A percentile compares a stretch with the other conserved stretches of the same genome.
phyloP scores from a whole-genome alignment of 2,113 vertebrate genomes.

The Serilophus lunatus region DNA sequence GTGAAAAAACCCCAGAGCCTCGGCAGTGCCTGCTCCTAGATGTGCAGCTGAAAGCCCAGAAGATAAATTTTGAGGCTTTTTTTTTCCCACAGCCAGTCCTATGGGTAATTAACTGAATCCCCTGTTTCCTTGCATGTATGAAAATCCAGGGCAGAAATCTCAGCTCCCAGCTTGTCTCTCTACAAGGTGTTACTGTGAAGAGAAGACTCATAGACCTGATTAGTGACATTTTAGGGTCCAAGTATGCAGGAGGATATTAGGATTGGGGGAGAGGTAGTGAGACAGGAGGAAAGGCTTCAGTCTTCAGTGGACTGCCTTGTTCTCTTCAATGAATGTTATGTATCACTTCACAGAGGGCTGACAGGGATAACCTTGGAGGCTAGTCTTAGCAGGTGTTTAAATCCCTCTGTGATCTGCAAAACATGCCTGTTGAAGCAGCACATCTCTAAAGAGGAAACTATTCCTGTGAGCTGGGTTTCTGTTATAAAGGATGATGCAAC shows the following conservation, averaged over 20 bases:
- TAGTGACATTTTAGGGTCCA: background rate
- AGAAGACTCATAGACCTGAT: background rate
- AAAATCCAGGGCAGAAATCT: background rate
- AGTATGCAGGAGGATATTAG: background rate
- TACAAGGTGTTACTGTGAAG: background rate
- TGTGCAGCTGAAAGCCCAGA: background rate
- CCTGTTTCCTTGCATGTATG: background rate
- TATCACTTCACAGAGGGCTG: background rate
- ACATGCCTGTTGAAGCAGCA: background rate
- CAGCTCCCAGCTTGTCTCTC: background rate
- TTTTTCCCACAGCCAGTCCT: background rate
- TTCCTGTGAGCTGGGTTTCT: background rate
- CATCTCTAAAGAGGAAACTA: background rate
- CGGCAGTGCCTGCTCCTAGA: background rate
- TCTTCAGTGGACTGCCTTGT: background rate
- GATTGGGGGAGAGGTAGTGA: accelerated
- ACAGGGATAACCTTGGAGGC: background rate
- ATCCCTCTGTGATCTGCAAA: background rate
- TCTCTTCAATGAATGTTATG: background rate
- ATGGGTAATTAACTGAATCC: background rate
- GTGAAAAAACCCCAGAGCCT: background rate
- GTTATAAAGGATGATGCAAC: background rate
- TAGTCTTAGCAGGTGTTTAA: accelerated
- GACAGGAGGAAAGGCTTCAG: background rate
- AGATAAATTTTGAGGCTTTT: background rate